phyloP scores from a whole-genome alignment of 2,797 vertebrate genomes.

The Sylvilagus floridanus region DNA sequence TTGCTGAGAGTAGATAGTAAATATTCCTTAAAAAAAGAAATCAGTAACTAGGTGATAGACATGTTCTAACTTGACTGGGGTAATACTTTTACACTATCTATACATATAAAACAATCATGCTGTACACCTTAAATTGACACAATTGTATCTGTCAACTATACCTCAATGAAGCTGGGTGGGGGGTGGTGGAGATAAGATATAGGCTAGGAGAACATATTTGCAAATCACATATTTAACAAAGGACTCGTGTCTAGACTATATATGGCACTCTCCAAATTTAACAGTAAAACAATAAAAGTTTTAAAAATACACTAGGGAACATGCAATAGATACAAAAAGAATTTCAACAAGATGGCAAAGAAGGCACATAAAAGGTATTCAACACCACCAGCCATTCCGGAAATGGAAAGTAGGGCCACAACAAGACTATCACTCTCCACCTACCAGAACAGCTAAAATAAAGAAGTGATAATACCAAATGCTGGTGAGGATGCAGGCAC shows the following conservation, averaged over 20 bases:
- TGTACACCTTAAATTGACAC: background rate
- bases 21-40: background rate
- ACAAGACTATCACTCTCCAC: background rate
- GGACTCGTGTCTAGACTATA: background rate
- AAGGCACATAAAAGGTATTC: background rate
- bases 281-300: background rate
- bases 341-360: background rate
- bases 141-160: background rate
- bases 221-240: constrained; percentile 20
- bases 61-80: background rate
- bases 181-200: background rate
- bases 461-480: constrained; percentile 6
- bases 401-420: constrained; percentile 19
- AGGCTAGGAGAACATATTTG: constrained; percentile 26
- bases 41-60: background rate
- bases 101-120: background rate
- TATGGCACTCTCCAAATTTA: constrained; percentile 35
- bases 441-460: background rate
- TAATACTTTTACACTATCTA: background rate
- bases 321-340: background rate
- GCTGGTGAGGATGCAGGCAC: background rate
- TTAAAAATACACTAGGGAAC: constrained; percentile 28
- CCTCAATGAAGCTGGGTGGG: background rate
- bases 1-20: background rate
- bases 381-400: background rate